Base-by-base conservation (phyloP, 2,888 invertebrate genomes). In the Abscondita cerata region DNA sequence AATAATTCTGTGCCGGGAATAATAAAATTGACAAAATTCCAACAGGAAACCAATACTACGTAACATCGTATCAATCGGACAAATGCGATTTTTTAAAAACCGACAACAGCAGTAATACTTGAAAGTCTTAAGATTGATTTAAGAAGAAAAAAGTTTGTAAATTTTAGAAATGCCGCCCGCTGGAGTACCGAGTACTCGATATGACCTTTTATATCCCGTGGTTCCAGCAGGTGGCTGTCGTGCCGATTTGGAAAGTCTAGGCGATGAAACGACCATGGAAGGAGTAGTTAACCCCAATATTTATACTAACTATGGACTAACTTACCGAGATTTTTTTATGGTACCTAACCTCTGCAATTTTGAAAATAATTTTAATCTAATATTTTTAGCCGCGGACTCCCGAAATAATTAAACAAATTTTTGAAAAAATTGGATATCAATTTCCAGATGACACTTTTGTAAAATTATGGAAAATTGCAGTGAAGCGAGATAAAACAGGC, bases 391-490 rank as follows among this genome's bases (percentile, higher is more conserved):
- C 79, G 2, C 68, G 80, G 57, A 57, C 71, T 11, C 68, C 75
- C 20, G 71, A 75, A 59, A 68, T 72, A 12, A 69, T 86, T 0
- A 79, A 76, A 69, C 78, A 74, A 67, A 81, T 86, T n/a, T 86
- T 86, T 71, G 82, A 83, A 74, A 82, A 81, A 15, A 70, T 81
- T 1, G 85, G 85, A 1, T 83, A 84, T 67, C 73, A 77, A 55
- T 82, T 86, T 60, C 80, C 79, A 2, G 83, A 83, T 20, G 80
- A 83, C 60, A 75, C 73, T 18, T 86, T 86, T 69, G 76, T 81
- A 36, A 72, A 74, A 57, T 67, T 85, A 64, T 86, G 85, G 85
- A 75, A 82, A 61, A 78, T 81, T 66, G 85, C 85, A 1, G 74
- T 81, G 65, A 79, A 82, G 65, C 71, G 75, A 55, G 85, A 86